Evolutionary conservation across 2,113 vertebrate species (phyloP).

Genomic region (Solea senegalensis): DNA sequence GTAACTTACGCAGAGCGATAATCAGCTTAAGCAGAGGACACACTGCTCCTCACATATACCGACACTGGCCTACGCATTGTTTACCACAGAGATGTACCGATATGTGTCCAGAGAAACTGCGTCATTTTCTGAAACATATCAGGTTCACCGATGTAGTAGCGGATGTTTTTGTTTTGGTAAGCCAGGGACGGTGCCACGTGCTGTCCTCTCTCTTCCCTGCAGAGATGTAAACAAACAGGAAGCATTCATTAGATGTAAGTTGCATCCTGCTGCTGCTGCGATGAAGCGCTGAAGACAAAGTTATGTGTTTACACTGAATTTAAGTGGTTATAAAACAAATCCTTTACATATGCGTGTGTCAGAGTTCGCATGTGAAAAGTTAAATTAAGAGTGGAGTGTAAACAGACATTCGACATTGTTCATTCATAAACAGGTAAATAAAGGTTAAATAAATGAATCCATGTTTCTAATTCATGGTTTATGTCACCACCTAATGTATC

Average conservation of each 20-base stretch:
- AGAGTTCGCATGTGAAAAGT: too few species aligned
- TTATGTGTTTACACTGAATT: slow-evolving; percentile 1
- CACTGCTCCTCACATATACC: not conserved
- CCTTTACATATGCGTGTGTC: too few species aligned
- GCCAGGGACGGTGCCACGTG: not conserved
- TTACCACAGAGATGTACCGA: slow-evolving; percentile 28
- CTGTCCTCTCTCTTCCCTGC: not conserved
- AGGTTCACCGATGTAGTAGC: not conserved
- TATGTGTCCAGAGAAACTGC: slow-evolving; percentile 10
- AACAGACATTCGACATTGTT: too few species aligned
- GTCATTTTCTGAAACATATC: slow-evolving; percentile 16
- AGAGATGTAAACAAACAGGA: slow-evolving; percentile 27
- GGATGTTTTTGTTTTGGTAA: slow-evolving; percentile 32
- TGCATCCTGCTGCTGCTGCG: not conserved
- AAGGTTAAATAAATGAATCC: too few species aligned
- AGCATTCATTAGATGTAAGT: slow-evolving; percentile 6
- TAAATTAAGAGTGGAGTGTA: too few species aligned
- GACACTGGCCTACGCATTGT: slow-evolving; percentile 1
- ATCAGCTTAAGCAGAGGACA: not conserved
- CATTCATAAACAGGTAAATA: too few species aligned
- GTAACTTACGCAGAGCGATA: slow-evolving; percentile 4
- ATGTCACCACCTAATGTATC: too few species aligned
- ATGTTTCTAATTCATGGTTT: too few species aligned
- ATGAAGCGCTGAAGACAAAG: not conserved
- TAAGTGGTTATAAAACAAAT: not conserved